phyloP scores from a whole-genome alignment of 2,797 vertebrate genomes.

The Peromyscus melanophrys region DNA sequence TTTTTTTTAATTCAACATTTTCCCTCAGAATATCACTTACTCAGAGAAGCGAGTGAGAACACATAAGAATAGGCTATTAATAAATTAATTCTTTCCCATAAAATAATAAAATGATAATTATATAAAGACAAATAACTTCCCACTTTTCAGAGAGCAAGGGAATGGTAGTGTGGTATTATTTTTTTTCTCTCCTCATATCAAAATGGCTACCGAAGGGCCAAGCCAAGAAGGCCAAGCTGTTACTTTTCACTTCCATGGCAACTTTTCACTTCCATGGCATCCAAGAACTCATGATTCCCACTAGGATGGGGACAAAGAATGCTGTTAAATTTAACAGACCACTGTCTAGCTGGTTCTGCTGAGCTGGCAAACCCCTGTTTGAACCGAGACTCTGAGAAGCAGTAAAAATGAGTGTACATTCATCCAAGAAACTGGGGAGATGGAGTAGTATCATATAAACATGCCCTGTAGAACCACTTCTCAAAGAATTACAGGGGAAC shows the following conservation, averaged over 20 bases:
- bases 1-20: conserved; percentile 86
- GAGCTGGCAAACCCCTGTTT: conserved; percentile 86
- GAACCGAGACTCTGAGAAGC: conserved; percentile 85
- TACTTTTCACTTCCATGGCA: conserved; percentile 80
- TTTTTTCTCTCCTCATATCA: conserved; percentile 69
- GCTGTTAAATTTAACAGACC: conserved; percentile 89
- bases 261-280: conserved; percentile 81
- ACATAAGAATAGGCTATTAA: conserved; percentile 90
- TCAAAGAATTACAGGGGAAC: conserved; percentile 88
- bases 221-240: conserved; percentile 70
- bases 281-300: conserved; percentile 81
- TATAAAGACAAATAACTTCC: conserved; percentile 84
- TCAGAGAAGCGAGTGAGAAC: conserved; percentile 87
- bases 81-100: conserved; percentile 92
- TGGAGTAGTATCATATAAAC: conserved; percentile 87
- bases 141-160: conserved; percentile 82
- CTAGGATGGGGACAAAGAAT: conserved; percentile 84
- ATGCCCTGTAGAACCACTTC: conserved; percentile 84
- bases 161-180: neutral
- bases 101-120: conserved; percentile 90
- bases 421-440: conserved; percentile 87
- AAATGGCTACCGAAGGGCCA: conserved; percentile 67
- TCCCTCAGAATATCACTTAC: conserved; percentile 85
- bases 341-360: conserved; percentile 88
- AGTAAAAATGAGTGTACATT: conserved; percentile 88